A percentile compares a stretch with the other conserved stretches of the same genome.
Evolutionary conservation across 1,140 invertebrate genomes (phyloP).

Genomic region (Drosophila parabipectinata): DNA sequence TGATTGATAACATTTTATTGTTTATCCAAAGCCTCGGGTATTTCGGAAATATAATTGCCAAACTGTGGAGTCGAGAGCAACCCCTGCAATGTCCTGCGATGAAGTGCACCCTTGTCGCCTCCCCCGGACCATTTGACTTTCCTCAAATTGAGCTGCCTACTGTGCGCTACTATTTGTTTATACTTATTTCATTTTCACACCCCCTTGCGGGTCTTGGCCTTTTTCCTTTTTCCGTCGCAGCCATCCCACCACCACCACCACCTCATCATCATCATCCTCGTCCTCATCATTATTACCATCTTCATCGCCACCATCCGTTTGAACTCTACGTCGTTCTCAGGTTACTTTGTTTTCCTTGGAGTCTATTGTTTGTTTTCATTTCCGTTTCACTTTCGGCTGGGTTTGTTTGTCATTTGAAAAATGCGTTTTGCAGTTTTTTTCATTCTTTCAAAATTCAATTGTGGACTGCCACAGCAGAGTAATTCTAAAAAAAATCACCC

Average conservation of each 20-base stretch:
- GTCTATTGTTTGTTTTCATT: constrained; percentile 75
- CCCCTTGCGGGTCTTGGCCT: constrained; percentile 39
- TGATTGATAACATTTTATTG: constrained; percentile 38
- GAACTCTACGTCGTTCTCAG: constrained; percentile 59
- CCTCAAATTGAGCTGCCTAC: constrained; percentile 55
- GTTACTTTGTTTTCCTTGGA: constrained; percentile 77
- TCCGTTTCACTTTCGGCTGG: constrained; percentile 73
- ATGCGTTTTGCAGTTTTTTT: constrained; percentile 54
- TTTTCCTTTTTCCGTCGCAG: constrained; percentile 1
- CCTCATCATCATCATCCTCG: constrained; percentile 32
- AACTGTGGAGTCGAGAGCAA: constrained; percentile 25
- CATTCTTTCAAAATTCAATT: constrained; percentile 64
- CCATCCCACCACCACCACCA: constrained; percentile 17
- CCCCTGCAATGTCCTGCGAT: constrained; percentile 1
- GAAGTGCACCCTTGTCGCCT: constrained; percentile 15
- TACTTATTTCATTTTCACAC: constrained; percentile 81
- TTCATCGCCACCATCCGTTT: constrained; percentile 42
- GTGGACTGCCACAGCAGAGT: constrained; percentile 63
- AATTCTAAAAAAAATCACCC: constrained; percentile 37
- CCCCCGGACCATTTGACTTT: constrained; percentile 61
- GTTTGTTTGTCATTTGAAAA: constrained; percentile 69
- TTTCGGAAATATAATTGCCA: constrained; percentile 44
- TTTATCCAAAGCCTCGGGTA: constrained; percentile 23
- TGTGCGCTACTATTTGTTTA: constrained; percentile 71
- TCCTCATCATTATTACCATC: constrained; percentile 33